phyloP scores from a whole-genome alignment of 2,113 vertebrate species.

The Siphamia tubifer region DNA sequence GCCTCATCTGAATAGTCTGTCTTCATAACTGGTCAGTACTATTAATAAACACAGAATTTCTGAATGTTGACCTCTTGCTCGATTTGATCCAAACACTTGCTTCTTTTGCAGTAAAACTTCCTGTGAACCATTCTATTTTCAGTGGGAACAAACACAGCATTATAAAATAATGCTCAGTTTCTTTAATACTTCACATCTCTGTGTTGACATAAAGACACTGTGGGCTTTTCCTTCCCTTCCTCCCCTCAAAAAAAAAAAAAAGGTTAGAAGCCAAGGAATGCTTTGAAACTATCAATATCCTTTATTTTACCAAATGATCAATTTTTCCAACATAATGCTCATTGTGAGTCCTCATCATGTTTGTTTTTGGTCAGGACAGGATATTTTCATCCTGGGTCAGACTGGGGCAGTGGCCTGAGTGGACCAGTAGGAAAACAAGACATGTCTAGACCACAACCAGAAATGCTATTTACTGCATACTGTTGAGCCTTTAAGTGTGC shows the following conservation, averaged over 20 bases:
- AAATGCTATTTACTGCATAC: constrained; percentile 54
- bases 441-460: constrained; percentile 52
- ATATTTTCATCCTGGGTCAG: constrained; percentile 65
- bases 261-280: not conserved
- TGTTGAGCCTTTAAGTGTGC: constrained; percentile 17
- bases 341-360: constrained; percentile 47
- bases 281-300: not conserved
- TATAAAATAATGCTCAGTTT: not conserved
- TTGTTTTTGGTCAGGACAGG: constrained; percentile 54
- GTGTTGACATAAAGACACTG: not conserved
- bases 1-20: not conserved
- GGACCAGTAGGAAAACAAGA: constrained; percentile 50
- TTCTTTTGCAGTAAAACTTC: too few relatives aligned
- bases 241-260: not conserved
- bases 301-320: constrained; percentile 12
- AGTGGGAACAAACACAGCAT: too few relatives aligned
- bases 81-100: too few relatives aligned
- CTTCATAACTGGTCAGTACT: not conserved
- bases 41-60: not conserved
- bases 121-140: not conserved
- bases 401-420: constrained; percentile 33
- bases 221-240: not conserved
- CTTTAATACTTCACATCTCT: not conserved
- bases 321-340: constrained; percentile 17
- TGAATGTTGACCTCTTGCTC: not conserved